Evolutionary conservation across 2,888 invertebrate species (phyloP).

Genomic region (Eutolmus rufibarbis): DNA sequence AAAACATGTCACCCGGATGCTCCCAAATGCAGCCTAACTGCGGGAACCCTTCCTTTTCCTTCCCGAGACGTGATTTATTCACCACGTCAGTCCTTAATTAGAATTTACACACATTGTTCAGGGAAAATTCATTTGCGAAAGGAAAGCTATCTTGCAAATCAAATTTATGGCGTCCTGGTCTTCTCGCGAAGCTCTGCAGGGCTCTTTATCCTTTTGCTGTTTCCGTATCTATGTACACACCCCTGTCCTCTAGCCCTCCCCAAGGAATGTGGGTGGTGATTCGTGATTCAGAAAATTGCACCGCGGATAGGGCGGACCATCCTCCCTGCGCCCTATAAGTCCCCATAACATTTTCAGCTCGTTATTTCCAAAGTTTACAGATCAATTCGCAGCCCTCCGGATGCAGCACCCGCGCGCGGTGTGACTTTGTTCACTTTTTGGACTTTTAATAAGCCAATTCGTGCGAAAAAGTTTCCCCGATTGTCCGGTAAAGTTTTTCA

Average conservation of each 20-base stretch:
- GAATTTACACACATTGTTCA: constrained; percentile 31
- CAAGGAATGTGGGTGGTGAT: not conserved
- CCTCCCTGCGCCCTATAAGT: not conserved
- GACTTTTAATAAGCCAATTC: constrained; percentile 6
- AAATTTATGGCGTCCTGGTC: not conserved
- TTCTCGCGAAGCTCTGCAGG: not conserved
- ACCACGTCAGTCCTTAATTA: constrained; percentile 25
- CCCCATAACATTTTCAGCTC: not conserved
- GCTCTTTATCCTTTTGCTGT: not conserved
- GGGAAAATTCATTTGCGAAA: constrained; percentile 16
- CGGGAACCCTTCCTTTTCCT: not conserved
- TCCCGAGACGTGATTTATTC: constrained; percentile 18
- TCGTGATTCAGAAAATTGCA: not conserved
- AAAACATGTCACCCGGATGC: constrained; percentile 15
- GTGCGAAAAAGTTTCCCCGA: not conserved
- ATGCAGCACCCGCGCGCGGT: not conserved
- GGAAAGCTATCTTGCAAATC: constrained; percentile 23
- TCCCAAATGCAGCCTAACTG: constrained; percentile 17
- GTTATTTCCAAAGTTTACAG: not conserved
- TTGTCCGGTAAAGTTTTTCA: not conserved
- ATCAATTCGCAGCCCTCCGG: not conserved
- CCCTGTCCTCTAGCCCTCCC: not conserved
- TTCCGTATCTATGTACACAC: not conserved
- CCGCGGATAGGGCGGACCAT: not conserved
- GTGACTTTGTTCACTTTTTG: not conserved